phyloP scores from a whole-genome alignment of 2,888 invertebrate genomes.

The Lamellibrachia satsuma region DNA sequence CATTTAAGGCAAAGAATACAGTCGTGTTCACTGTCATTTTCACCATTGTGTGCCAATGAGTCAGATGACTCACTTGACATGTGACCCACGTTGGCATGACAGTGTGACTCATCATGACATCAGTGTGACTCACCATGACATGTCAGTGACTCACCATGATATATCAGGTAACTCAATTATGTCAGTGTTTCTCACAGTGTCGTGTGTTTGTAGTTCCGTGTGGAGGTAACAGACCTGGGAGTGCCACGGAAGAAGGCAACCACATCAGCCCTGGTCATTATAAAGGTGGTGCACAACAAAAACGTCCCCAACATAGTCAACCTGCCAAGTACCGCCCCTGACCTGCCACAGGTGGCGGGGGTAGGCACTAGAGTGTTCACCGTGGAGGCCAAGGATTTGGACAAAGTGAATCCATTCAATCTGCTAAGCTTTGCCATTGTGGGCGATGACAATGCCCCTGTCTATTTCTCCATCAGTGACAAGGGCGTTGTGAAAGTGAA shows the following conservation, averaged over 20 bases:
- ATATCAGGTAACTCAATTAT: background rate
- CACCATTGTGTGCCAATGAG: too few species aligned
- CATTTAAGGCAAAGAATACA: too few species aligned
- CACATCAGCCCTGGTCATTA: slow-evolving; percentile 47
- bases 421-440: slow-evolving; percentile 45
- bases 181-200: background rate
- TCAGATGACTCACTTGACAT: background rate
- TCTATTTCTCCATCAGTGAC: slow-evolving; percentile 45
- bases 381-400: slow-evolving; percentile 37
- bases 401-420: slow-evolving; percentile 48
- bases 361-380: slow-evolving; percentile 31
- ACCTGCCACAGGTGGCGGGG: slow-evolving; percentile 21
- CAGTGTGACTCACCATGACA: background rate
- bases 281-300: slow-evolving; percentile 52
- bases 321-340: slow-evolving; percentile 43
- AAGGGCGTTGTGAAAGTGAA: slow-evolving; percentile 44
- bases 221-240: slow-evolving; percentile 48
- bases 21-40: too few species aligned
- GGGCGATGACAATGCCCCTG: slow-evolving; percentile 48
- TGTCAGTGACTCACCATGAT: background rate
- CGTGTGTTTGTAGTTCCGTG: slow-evolving; percentile 36
- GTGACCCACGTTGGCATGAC: background rate
- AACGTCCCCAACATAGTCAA: slow-evolving; percentile 49
- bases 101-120: background rate
- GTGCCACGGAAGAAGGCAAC: slow-evolving; percentile 42